These are phyloP conservation scores for Plectus sambesii DNA, from an alignment of 1,140 invertebrate genomes.

Conservation along the genomic window DNA sequence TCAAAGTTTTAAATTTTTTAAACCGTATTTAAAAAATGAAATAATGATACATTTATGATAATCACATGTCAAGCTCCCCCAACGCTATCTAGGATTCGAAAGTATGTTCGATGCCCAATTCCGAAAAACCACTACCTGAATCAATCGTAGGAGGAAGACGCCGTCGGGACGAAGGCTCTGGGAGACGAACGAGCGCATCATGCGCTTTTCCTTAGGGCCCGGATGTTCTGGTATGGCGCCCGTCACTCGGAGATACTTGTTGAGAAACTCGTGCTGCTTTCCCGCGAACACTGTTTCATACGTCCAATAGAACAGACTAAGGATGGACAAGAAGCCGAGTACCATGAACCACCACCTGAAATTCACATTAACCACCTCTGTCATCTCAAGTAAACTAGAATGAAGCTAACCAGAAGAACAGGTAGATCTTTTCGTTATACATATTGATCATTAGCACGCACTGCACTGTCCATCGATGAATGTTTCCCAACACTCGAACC, in stretches of 20 bases:
- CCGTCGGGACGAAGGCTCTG: slow-evolving; percentile 46
- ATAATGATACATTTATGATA: too few relatives aligned
- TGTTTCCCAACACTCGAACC: slow-evolving; percentile 41
- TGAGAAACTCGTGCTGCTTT: slow-evolving; percentile 24
- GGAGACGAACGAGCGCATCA: slow-evolving; percentile 29
- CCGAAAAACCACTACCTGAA: slow-evolving; percentile 41
- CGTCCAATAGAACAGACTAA: slow-evolving; percentile 40
- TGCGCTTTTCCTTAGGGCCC: slow-evolving; percentile 17
- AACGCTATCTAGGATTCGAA: too few relatives aligned
- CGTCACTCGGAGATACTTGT: slow-evolving; percentile 33
- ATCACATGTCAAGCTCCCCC: too few relatives aligned
- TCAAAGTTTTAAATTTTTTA: too few relatives aligned
- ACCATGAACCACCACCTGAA: slow-evolving; percentile 43
- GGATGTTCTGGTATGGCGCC: slow-evolving; percentile 20
- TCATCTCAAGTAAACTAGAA: slow-evolving; percentile 13
- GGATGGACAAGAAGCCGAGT: slow-evolving; percentile 36
- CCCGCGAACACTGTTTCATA: slow-evolving; percentile 27
- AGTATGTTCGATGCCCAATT: too few relatives aligned
- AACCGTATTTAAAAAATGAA: too few relatives aligned
- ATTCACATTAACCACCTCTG: slow-evolving; percentile 4
- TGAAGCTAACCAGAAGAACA: slow-evolving; percentile 33
- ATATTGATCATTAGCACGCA: slow-evolving; percentile 62
- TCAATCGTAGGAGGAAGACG: slow-evolving; percentile 43
- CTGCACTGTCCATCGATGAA: slow-evolving; percentile 46
- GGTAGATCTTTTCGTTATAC: slow-evolving; percentile 59